These are phyloP conservation scores for Conchocele bisecta DNA, from an alignment of 2,888 invertebrate genomes.

Conservation along the genomic window DNA sequence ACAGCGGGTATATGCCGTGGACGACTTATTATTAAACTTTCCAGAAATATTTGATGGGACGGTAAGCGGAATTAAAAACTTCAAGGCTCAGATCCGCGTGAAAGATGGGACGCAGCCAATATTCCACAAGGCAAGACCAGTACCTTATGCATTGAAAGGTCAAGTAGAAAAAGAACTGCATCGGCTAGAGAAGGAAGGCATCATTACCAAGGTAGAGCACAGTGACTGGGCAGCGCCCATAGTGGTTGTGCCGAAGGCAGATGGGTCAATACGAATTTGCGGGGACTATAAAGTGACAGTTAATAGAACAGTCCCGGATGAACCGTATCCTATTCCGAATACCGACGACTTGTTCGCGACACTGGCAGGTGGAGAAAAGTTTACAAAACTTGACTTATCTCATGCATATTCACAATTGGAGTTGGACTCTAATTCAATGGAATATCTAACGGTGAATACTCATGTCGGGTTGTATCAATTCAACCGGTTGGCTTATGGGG, in stretches of 20 bases:
- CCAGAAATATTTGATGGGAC: too few relatives aligned
- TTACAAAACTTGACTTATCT: constrained; percentile 49
- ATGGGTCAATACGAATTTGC: constrained; percentile 45
- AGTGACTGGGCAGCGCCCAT: constrained; percentile 59
- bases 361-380: constrained; percentile 46
- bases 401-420: constrained; percentile 51
- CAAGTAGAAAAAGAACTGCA: constrained; percentile 32
- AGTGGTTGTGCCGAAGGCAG: constrained; percentile 52
- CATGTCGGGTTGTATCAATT: constrained; percentile 41
- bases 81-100: constrained; percentile 8
- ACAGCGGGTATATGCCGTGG: too few relatives aligned
- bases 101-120: constrained; percentile 20
- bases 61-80: too few relatives aligned
- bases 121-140: constrained; percentile 38
- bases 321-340: constrained; percentile 61
- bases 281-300: constrained; percentile 62
- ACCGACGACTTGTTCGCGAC: constrained; percentile 48
- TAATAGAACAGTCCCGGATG: constrained; percentile 65
- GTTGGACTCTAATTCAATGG: constrained; percentile 33
- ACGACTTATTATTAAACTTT: too few relatives aligned
- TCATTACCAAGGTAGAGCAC: constrained; percentile 27
- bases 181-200: constrained; percentile 14
- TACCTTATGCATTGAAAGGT: constrained; percentile 37
- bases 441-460: constrained; percentile 54
- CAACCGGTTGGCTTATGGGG: constrained; percentile 41